These are phyloP conservation scores for Portunus trituberculatus DNA, from an alignment of 1,140 invertebrate species.

Conservation along the genomic window DNA sequence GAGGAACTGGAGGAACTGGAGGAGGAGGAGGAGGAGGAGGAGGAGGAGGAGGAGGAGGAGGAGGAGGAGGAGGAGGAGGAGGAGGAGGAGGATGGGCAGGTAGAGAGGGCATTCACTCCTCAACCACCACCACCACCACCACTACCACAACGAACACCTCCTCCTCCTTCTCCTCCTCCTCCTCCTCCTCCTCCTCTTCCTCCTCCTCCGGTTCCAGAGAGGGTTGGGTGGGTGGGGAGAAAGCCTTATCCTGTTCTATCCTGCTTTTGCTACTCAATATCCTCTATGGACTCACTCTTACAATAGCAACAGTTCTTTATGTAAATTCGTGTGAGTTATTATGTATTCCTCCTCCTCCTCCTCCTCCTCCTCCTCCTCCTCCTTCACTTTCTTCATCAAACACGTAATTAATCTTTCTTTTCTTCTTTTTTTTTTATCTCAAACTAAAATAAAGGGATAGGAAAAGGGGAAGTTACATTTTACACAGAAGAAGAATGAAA, in stretches of 20 bases:
- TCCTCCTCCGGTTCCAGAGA: not conserved
- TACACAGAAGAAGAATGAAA: too few relatives aligned
- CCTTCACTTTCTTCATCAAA: not conserved
- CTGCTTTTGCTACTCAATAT: too few relatives aligned
- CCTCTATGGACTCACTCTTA: too few relatives aligned
- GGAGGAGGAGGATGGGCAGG: slow-evolving; percentile 1
- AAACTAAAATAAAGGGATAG: too few relatives aligned
- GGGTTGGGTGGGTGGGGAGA: too few relatives aligned
- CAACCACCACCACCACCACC: not conserved
- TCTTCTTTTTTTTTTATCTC: not conserved
- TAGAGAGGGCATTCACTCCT: slow-evolving; percentile 7
- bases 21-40: not conserved
- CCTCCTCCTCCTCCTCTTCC: not conserved
- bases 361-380: not conserved
- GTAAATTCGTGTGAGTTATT: too few relatives aligned
- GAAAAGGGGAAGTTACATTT: too few relatives aligned
- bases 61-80: slow-evolving; percentile 17
- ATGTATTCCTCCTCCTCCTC: not conserved
- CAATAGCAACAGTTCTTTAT: too few relatives aligned
- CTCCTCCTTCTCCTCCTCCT: not conserved
- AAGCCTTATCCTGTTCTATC: too few relatives aligned
- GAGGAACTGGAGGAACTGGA: not conserved
- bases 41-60: not conserved
- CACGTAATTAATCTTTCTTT: not conserved
- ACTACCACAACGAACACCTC: not conserved